Evolutionary conservation across 2,113 vertebrate species (phyloP).

Genomic region (Chlorocebus sabaeus): DNA sequence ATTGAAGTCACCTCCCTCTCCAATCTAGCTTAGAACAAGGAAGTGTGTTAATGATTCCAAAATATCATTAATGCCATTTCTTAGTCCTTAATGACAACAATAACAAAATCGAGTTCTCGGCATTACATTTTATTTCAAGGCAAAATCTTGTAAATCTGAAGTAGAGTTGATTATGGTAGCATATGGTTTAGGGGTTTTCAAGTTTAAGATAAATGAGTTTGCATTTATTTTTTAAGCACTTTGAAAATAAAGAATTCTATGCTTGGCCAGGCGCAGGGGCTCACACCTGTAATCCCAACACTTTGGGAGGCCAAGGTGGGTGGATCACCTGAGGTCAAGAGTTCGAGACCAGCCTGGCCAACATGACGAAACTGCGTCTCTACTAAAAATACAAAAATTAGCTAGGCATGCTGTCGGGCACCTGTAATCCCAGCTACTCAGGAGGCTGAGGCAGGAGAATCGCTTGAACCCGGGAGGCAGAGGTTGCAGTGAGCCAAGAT

Average conservation of each 20-base stretch:
- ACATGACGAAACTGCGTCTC: too few species aligned
- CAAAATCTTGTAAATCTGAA: constrained; percentile 14
- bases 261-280: too few species aligned
- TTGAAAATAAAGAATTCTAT: neutral
- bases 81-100: neutral
- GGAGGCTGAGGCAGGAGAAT: too few species aligned
- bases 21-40: neutral
- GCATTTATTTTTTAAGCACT: neutral
- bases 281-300: too few species aligned
- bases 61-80: neutral
- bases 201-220: neutral
- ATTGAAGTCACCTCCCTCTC: neutral
- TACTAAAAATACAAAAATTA: too few species aligned
- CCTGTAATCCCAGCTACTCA: too few species aligned
- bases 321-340: too few species aligned
- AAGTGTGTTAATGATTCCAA: neutral
- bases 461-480: too few species aligned
- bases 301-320: too few species aligned
- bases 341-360: too few species aligned
- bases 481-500: too few species aligned
- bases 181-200: neutral
- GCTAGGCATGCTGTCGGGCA: too few species aligned
- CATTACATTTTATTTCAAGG: neutral
- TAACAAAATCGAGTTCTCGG: neutral
- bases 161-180: neutral